Percentiles rank a stretch among this genome's conserved stretches.
Evolutionary conservation across 1,140 invertebrate genomes (phyloP).

Genomic region (Tetramorium parvispinum): DNA sequence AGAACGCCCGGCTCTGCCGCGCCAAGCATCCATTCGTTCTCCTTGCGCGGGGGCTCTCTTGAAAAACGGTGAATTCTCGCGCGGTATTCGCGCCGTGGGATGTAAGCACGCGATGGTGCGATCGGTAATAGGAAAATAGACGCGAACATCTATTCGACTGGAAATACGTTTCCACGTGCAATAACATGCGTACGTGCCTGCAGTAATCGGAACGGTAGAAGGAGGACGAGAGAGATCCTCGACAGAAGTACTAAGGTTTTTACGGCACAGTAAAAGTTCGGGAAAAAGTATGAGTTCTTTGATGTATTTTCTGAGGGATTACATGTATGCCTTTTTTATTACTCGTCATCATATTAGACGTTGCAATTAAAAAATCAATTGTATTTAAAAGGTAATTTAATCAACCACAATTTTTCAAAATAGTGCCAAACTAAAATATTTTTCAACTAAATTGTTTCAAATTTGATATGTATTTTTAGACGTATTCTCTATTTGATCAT

Average conservation of each 20-base stretch:
- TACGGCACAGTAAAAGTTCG: neutral
- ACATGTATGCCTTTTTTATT: neutral
- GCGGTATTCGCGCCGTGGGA: neutral
- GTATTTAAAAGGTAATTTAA: neutral
- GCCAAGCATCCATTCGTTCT: neutral
- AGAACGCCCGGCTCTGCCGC: neutral
- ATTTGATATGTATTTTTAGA: neutral
- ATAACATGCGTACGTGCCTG: constrained; percentile 16
- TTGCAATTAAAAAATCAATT: neutral
- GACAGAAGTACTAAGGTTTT: neutral
- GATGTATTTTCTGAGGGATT: neutral
- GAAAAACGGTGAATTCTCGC: neutral
- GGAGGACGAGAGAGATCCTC: neutral
- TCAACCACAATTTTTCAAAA: neutral
- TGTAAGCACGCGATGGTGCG: neutral
- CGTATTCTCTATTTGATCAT: neutral
- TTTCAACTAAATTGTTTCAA: neutral
- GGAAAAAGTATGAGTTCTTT: neutral
- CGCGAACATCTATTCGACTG: neutral
- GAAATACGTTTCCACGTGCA: constrained; percentile 6
- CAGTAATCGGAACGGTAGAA: neutral
- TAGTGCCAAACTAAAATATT: neutral
- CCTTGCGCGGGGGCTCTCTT: neutral
- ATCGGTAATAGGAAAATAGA: constrained; percentile 33
- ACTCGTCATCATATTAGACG: neutral